Evolutionary conservation across 2,113 vertebrate species (phyloP).

Genomic region (Prunella fulvescens): DNA sequence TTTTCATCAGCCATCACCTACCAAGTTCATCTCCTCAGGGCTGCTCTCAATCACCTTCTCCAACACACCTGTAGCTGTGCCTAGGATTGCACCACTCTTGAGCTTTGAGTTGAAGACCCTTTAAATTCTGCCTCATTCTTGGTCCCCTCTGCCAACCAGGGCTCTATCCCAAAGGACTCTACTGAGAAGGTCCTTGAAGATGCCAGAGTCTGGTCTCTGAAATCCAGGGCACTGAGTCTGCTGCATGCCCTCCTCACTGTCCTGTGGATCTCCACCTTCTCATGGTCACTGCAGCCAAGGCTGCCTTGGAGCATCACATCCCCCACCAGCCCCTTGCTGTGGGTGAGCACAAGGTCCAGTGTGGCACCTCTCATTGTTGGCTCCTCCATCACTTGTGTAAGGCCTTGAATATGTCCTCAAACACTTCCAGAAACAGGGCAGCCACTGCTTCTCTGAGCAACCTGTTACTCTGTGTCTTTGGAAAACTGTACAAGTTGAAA

Average conservation of each 20-base stretch:
- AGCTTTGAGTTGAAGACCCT: background rate
- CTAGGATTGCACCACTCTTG: too few relatives aligned
- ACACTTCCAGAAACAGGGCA: background rate
- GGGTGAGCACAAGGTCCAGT: background rate
- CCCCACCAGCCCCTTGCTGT: accelerated
- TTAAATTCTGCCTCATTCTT: background rate
- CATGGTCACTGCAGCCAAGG: accelerated
- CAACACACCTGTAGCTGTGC: too few relatives aligned
- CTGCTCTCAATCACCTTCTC: background rate
- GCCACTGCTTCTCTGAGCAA: background rate
- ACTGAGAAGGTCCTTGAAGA: accelerated
- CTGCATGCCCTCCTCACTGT: background rate
- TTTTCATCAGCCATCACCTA: background rate
- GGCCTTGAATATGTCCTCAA: background rate
- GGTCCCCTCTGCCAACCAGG: background rate
- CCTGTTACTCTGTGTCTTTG: background rate
- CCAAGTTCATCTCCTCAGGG: background rate
- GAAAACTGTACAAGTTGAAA: background rate
- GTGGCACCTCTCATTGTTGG: background rate
- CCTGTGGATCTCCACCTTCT: background rate
- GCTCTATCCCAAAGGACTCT: background rate
- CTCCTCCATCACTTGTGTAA: too few relatives aligned
- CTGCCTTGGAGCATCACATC: background rate
- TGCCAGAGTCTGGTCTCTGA: background rate
- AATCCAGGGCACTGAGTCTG: background rate